These are phyloP conservation scores for Macropus fuliginosus DNA, from an alignment of 2,797 vertebrate species.

Conservation along the genomic window DNA sequence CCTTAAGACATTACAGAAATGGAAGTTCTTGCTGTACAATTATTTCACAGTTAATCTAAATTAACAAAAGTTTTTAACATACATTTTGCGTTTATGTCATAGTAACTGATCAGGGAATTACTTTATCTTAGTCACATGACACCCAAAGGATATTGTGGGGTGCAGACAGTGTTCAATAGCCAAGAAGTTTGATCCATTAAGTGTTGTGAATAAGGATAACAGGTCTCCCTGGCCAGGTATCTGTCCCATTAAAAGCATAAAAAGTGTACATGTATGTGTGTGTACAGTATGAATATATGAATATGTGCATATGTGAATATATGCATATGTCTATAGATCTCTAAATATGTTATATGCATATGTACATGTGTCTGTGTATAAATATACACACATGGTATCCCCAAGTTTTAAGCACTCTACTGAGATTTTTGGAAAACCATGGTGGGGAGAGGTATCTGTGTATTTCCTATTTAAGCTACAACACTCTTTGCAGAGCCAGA, in stretches of 20 bases:
- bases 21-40: neutral
- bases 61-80: neutral
- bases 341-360: neutral
- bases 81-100: neutral
- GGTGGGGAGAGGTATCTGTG: neutral
- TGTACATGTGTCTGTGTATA: neutral
- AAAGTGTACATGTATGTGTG: neutral
- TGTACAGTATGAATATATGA: neutral
- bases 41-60: neutral
- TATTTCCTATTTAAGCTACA: neutral
- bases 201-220: neutral
- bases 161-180: neutral
- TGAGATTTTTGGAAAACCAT: neutral
- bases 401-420: neutral
- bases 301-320: no score
- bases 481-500: neutral
- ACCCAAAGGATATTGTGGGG: neutral
- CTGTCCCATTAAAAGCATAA: neutral
- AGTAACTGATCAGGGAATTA: neutral
- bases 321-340: neutral
- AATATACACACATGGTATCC: neutral
- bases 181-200: neutral
- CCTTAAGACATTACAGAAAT: neutral
- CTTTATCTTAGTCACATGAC: neutral
- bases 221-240: neutral